Percentiles rank a stretch among this genome's conserved stretches.
Evolutionary conservation across 2,797 vertebrate species (phyloP).

Genomic region (Cirrhinus molitorella): DNA sequence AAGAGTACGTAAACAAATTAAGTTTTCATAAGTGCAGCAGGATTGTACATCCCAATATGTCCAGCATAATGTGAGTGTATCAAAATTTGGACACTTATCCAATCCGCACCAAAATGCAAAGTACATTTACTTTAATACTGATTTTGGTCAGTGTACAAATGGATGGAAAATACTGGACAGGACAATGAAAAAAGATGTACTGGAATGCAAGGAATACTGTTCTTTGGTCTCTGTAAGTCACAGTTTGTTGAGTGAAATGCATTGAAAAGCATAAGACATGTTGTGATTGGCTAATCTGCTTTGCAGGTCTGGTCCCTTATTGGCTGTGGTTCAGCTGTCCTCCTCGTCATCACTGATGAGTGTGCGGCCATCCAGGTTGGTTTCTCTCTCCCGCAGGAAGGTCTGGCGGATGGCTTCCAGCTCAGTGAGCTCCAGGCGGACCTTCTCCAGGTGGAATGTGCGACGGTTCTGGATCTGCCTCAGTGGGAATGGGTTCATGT

Average conservation of each 20-base stretch:
- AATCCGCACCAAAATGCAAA: conserved; percentile 1
- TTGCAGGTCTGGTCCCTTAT: not conserved
- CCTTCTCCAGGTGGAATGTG: conserved; percentile 93
- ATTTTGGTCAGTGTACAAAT: conserved; percentile 54
- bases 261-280: not conserved
- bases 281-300: conserved; percentile 7
- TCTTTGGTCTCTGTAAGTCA: conserved; percentile 53
- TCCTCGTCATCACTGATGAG: conserved; percentile 97
- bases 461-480: conserved; percentile 94
- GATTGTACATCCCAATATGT: not conserved
- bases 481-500: conserved; percentile 97
- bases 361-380: conserved; percentile 83
- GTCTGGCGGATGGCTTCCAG: conserved; percentile 96
- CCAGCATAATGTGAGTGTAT: not conserved
- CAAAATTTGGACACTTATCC: not conserved
- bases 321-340: conserved; percentile 77
- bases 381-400: conserved; percentile 91
- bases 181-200: not conserved
- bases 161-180: conserved; percentile 71
- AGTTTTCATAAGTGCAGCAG: not conserved
- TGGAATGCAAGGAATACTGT: not conserved
- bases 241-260: conserved; percentile 41
- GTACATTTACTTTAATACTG: conserved; percentile 60
- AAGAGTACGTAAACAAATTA: conserved; percentile 43
- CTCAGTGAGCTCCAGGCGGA: conserved; percentile 94